Evolutionary conservation across 1,140 invertebrate species (phyloP), one percentile per base, ranked within the genome.

Genomic region (Nasonia longicornis): DNA sequence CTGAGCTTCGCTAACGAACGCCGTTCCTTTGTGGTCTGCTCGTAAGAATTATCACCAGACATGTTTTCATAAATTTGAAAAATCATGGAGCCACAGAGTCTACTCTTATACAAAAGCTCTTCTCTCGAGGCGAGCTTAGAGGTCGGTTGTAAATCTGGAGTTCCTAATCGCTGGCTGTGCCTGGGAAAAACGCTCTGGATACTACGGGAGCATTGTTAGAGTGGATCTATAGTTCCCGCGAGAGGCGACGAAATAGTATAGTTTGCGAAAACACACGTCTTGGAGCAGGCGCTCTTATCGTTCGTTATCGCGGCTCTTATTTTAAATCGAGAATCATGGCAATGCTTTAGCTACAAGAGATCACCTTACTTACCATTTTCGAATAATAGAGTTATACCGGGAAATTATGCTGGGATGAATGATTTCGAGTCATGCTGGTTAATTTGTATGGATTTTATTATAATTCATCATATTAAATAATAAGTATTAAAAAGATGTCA

Each of bases 391-490:
- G 48, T 20, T 52, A 20, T 42, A 42, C 8, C 6, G 52, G 20
- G n/a, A 11, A 14, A 58, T 48, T 4, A 14, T 16, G 16, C 1
- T 2, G 16, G 14, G 2, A 16, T 52, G 16, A 58, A 58, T 58
- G 16, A 58, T 20, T 58, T 58, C 7, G 20, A 58, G 16, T 20
- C 52, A 2, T 20, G 52, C n/a, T 67, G 66, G 14, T 31, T 71
- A 71, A 22, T 73, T 73, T 52, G n/a, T 69, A 48, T 77, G 16
- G 26, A 20, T 45, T 77, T 77, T 77, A 77, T 77, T 69, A 48
- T 69, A 69, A 77, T 69, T 77, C 22, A 77, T 69, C 22, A 77
- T 69, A 48, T 48, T 77, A 77, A 77, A 48, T 77, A 48, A 77
- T 77, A 77, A 48, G 22, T 52, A 69, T 52, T 52, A 69, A 29